Base-by-base conservation (phyloP, 2,113 vertebrate species). In the Dicrurus megarhynchus region DNA sequence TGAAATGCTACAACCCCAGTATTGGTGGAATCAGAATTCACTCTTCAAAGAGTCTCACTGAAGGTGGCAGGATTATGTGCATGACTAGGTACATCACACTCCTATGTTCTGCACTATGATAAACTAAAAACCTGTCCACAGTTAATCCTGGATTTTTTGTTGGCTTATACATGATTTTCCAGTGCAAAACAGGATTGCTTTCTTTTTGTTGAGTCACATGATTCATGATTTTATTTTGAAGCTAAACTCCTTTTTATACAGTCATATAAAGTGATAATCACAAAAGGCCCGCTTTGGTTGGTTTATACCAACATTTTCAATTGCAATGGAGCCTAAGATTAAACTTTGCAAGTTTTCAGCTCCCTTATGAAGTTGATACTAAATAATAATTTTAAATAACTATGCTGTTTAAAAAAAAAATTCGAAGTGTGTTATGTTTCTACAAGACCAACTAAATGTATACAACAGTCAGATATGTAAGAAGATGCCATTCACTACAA, bases 321-420 rank as follows among this genome's bases (percentile, higher is more conserved):
- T 46, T 61, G 11, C 39, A 74, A 20, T 49, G 32, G 8, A 86
- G 27, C 8, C 42, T 42, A 69, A 73, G 7, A 11, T 42, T 77
- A 69, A 82, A n/a, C 4, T 42, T 71, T 37, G 5, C 7, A 85
- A 33, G 20, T 80, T 61, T 80, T 84, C 19, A 49, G 9, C 7
- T 64, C 24, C 4, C 0, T 56, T 87, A 60, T 57, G 14, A 83
- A 69, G 32, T 0, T 42, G 59, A 41, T 70, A 37, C 3, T 56
- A 60, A 76, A 73, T 21, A 60, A 67, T 67, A 56, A 10, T 52
- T 76, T 32, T 27, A 60, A 75, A 59, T 39, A 71, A 22, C 28
- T 41, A 27, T 1, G 0, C 4, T 53, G 1, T 76, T 50, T 24
- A 2, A 39, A 86, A 68, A 37, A 56, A 9, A 1, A 15, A 7